Base-by-base conservation (phyloP, 1,140 invertebrate species). In the Drosophila chauvacae region DNA sequence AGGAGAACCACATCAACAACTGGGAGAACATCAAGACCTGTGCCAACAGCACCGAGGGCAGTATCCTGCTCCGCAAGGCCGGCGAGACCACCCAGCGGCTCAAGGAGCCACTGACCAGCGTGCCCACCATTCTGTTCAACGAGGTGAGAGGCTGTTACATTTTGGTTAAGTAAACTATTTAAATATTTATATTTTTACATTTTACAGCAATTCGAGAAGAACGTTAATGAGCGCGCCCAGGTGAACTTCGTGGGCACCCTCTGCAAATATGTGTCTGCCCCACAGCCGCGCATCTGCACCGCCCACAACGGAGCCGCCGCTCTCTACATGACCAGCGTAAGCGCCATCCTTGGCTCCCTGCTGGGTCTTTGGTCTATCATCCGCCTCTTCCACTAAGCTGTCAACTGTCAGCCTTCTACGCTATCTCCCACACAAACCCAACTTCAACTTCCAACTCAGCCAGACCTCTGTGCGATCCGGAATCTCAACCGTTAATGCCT, bases 111-210 rank as follows among this genome's bases (percentile, higher is more conserved):
- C 79, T 94, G 26, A 90, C 70, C 48, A 92, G 85, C 20, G 94
- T 94, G n/a, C 94, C 94, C 58, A 94, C 93, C 35, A 91, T 94
- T 28, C 91, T 93, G 7, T 94, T 94, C 77, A 93, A 94, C 35
- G 77, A 93, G 64, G 92, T 93, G 63, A 80, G 57, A 42, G 4
- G 37, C 1, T 0, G 14, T 30, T 16, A 11, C 3, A 28, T 14
- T 16, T 20, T 9, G 26, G 1, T 4, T 13, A 10, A 11, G 7
- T 51, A 7, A 39, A 16, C 4, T 16, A 6, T 18, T 1, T 23
- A 9, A 16, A 11, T 48, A 11, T 9, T 20, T 33, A 10, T 57
- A n/a, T 30, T 55, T 55, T 45, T 2, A 3, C 0, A 16, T 37
- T 70, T 20, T 7, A 16, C 51, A 92, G 91, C 81, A 91, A 92